phyloP scores from a whole-genome alignment of 2,797 vertebrate genomes.

The Cetoscarus ocellatus region DNA sequence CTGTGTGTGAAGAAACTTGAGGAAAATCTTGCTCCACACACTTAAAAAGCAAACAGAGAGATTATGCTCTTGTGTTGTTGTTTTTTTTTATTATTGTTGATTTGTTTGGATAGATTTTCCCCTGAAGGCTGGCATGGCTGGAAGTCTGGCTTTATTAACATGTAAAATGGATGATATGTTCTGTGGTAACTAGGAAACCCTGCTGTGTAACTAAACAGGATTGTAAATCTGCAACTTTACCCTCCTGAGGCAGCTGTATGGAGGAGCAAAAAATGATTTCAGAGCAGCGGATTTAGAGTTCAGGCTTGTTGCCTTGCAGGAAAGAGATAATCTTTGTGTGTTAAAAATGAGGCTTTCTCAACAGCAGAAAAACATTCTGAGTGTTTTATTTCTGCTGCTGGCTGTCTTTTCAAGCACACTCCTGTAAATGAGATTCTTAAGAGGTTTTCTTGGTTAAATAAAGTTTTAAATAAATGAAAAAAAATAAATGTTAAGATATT shows the following conservation, averaged over 20 bases:
- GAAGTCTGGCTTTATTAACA: neutral
- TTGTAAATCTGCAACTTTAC: neutral
- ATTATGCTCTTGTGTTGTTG: neutral
- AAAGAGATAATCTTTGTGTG: neutral
- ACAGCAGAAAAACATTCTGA: too few relatives aligned
- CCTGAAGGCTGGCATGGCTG: neutral
- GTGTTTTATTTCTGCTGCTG: too few relatives aligned
- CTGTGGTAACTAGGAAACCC: neutral
- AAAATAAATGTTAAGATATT: too few relatives aligned
- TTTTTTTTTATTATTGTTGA: neutral
- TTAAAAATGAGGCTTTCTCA: neutral
- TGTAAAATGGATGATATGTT: neutral
- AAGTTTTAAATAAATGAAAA: too few relatives aligned
- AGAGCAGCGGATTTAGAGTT: neutral
- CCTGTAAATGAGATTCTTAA: too few relatives aligned
- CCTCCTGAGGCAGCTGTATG: neutral
- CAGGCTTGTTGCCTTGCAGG: neutral
- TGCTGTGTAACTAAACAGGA: constrained; percentile 4
- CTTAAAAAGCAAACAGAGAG: neutral
- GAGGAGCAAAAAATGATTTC: neutral
- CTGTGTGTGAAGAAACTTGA: constrained; percentile 1
- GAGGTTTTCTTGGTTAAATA: too few relatives aligned
- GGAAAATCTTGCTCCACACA: constrained; percentile 5
- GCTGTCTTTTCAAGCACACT: too few relatives aligned
- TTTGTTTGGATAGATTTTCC: constrained; percentile 2